These are phyloP conservation scores for Corythaeola cristata DNA, from an alignment of 2,113 vertebrate genomes.

Conservation along the genomic window DNA sequence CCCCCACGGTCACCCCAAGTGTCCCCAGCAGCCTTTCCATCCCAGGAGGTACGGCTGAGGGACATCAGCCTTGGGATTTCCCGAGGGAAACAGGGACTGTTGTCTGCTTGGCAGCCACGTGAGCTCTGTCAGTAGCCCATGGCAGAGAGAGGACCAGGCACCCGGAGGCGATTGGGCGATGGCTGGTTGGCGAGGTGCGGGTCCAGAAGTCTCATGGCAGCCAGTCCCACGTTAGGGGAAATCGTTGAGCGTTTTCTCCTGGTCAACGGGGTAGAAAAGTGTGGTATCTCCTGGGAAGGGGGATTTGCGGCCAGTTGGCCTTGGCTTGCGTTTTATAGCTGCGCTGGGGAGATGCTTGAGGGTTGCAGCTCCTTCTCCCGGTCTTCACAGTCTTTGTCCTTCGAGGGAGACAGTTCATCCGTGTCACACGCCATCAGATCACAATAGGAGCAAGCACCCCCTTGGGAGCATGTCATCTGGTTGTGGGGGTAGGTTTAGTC, in stretches of 20 bases:
- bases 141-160: fast-evolving
- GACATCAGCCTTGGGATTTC: not conserved
- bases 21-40: not conserved
- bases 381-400: not conserved
- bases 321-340: not conserved
- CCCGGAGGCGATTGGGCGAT: fast-evolving
- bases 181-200: fast-evolving
- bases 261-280: not conserved
- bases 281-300: not conserved
- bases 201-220: not conserved
- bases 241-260: not conserved
- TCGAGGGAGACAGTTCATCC: not conserved
- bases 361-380: fast-evolving
- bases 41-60: fast-evolving
- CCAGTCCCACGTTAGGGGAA: not conserved
- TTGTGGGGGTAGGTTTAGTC: not conserved
- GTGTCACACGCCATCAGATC: fast-evolving
- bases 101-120: fast-evolving
- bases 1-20: fast-evolving
- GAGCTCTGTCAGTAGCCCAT: fast-evolving
- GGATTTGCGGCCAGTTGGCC: too few relatives aligned
- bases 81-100: not conserved
- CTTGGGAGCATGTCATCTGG: not conserved
- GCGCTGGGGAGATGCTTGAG: fast-evolving
- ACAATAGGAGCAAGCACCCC: not conserved